Conservation (phyloP, 2,113 vertebrate genomes). For the Pollimyrus isidori region DNA sequence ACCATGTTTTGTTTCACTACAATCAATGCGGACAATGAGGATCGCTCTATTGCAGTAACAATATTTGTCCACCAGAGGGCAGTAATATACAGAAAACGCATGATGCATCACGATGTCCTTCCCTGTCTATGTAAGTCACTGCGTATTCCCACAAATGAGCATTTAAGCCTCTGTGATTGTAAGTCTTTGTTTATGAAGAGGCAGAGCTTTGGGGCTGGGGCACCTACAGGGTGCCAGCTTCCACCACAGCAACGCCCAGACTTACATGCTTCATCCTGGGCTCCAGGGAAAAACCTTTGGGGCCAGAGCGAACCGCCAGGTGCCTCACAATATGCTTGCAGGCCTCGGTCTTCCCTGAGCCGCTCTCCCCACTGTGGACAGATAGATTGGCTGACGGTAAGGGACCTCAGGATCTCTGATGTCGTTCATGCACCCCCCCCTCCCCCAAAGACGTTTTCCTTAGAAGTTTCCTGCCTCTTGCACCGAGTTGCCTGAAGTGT, state of each 20-base stretch:
- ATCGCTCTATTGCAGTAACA: neutral
- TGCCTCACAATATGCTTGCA: conserved; percentile 83
- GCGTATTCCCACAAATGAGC: neutral
- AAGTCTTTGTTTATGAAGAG: neutral
- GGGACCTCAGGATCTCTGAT: neutral
- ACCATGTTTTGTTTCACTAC: neutral
- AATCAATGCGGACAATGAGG: neutral
- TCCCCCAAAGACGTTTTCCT: neutral
- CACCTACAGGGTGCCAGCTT: neutral
- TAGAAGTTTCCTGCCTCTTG: neutral
- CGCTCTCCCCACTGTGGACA: conserved; percentile 78
- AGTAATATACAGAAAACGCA: neutral
- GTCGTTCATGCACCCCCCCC: neutral
- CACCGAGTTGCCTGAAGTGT: neutral
- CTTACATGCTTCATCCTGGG: conserved; percentile 82
- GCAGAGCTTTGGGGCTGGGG: too few relatives aligned
- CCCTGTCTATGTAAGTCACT: neutral
- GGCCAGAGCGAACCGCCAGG: conserved; percentile 65
- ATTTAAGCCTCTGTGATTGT: neutral
- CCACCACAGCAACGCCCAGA: conserved; percentile 40
- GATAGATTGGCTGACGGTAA: neutral
- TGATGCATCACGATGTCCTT: neutral
- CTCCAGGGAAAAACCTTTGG: conserved; percentile 65
- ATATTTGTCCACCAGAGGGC: neutral
- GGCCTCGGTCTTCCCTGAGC: conserved; percentile 86